A percentile compares a stretch with the other conserved stretches of the same genome.
Conservation (phyloP, 2,888 invertebrate genomes). For the Cryptocheilus praepositus region DNA sequence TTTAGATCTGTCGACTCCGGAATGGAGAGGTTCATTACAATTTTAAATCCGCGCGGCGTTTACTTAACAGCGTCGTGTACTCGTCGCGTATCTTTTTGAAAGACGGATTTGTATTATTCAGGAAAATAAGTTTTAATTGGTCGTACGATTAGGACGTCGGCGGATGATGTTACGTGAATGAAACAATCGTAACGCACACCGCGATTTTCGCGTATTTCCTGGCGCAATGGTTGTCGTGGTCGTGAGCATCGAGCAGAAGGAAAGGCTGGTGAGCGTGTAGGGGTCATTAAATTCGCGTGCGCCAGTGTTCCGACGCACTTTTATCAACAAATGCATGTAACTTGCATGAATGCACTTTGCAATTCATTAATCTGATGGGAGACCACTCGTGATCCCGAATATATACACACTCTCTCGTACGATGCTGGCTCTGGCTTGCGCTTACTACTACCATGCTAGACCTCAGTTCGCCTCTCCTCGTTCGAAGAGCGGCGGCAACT, state of each 20-base stretch:
- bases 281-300: constrained; percentile 41
- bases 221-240: too few species aligned
- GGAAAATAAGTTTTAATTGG: too few species aligned
- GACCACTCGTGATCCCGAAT: constrained; percentile 45
- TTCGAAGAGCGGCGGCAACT: constrained; percentile 24
- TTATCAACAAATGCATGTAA: constrained; percentile 42
- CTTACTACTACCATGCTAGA: not conserved
- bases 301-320: constrained; percentile 24
- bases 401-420: not conserved
- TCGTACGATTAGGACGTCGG: too few species aligned
- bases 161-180: too few species aligned
- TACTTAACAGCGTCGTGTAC: too few species aligned
- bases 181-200: not conserved
- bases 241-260: constrained; percentile 1
- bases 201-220: constrained; percentile 3
- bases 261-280: constrained; percentile 15
- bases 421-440: constrained; percentile 25
- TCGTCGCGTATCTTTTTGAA: too few species aligned
- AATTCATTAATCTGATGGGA: constrained; percentile 50
- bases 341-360: constrained; percentile 33
- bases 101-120: too few species aligned
- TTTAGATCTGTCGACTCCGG: too few species aligned
- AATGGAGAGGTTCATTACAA: too few species aligned
- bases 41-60: too few species aligned
- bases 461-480: too few species aligned